phyloP scores from a whole-genome alignment of 2,888 invertebrate genomes.

The Hedya salicella region DNA sequence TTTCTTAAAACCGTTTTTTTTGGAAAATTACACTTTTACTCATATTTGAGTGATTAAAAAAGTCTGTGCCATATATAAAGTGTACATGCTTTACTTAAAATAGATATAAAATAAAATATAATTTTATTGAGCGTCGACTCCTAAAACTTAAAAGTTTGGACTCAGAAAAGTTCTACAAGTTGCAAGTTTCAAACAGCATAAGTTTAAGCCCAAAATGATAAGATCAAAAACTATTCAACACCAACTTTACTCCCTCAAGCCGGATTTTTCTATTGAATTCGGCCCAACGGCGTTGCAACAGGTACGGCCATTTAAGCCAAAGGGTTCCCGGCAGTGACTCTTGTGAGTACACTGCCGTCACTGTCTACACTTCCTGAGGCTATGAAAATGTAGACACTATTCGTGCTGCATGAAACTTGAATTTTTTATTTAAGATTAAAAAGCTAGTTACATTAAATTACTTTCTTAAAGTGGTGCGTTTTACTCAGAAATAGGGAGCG shows the following conservation, averaged over 20 bases:
- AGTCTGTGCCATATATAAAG: too few relatives aligned
- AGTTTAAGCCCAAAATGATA: not conserved
- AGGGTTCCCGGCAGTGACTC: conserved; percentile 19
- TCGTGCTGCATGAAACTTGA: not conserved
- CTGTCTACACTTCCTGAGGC: conserved; percentile 3
- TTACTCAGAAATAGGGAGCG: too few relatives aligned
- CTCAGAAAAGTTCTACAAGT: not conserved
- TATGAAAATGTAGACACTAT: not conserved
- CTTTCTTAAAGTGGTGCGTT: too few relatives aligned
- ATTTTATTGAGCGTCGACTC: not conserved
- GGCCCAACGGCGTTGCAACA: conserved; percentile 30
- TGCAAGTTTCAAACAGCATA: not conserved
- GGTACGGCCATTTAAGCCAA: conserved; percentile 32
- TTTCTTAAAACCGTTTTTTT: too few relatives aligned
- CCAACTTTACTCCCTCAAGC: not conserved
- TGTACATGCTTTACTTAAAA: not conserved
- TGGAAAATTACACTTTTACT: too few relatives aligned
- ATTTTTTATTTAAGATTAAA: not conserved
- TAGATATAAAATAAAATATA: not conserved
- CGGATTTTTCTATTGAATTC: conserved; percentile 36
- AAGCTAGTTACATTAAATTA: too few relatives aligned
- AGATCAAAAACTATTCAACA: conserved; percentile 30
- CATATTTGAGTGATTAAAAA: too few relatives aligned
- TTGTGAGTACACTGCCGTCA: not conserved
- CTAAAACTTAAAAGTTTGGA: not conserved